Evolutionary conservation across 1,140 invertebrate species (phyloP).

Genomic region (Procambarus clarkii): DNA sequence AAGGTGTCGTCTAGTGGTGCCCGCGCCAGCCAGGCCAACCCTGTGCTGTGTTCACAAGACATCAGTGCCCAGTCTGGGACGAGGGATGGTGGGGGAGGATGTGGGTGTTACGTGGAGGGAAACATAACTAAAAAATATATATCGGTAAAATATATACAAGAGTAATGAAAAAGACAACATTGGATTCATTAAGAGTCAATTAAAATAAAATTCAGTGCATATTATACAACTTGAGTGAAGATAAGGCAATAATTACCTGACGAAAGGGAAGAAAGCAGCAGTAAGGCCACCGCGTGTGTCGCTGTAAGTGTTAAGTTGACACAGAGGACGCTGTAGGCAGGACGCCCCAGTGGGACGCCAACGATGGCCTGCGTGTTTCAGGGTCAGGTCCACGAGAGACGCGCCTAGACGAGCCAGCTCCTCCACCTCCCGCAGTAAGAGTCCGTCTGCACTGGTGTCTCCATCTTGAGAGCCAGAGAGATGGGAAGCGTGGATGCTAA

Average conservation of each 20-base stretch:
- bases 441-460: neutral
- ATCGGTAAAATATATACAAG: too few relatives aligned
- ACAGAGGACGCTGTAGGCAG: slow-evolving; percentile 51
- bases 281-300: slow-evolving; percentile 24
- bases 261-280: slow-evolving; percentile 29
- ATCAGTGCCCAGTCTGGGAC: too few relatives aligned
- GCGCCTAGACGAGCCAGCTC: slow-evolving; percentile 16
- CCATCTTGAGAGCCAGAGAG: neutral
- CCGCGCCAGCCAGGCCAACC: slow-evolving; percentile 25
- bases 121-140: too few relatives aligned
- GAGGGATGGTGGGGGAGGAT: too few relatives aligned
- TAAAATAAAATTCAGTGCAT: too few relatives aligned
- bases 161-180: too few relatives aligned
- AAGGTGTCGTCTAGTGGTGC: slow-evolving; percentile 27
- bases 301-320: slow-evolving; percentile 49
- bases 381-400: slow-evolving; percentile 22
- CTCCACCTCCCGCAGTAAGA: slow-evolving; percentile 24
- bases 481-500: too few relatives aligned
- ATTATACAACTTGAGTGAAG: too few relatives aligned
- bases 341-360: slow-evolving; percentile 23
- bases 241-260: slow-evolving; percentile 29
- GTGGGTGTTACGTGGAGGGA: too few relatives aligned
- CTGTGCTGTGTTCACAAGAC: slow-evolving; percentile 9
- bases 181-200: too few relatives aligned
- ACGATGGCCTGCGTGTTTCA: neutral